Evolutionary conservation across 2,113 vertebrate genomes (phyloP), one percentile per base, ranked within the genome.

Genomic region (Semnornis frantzii): DNA sequence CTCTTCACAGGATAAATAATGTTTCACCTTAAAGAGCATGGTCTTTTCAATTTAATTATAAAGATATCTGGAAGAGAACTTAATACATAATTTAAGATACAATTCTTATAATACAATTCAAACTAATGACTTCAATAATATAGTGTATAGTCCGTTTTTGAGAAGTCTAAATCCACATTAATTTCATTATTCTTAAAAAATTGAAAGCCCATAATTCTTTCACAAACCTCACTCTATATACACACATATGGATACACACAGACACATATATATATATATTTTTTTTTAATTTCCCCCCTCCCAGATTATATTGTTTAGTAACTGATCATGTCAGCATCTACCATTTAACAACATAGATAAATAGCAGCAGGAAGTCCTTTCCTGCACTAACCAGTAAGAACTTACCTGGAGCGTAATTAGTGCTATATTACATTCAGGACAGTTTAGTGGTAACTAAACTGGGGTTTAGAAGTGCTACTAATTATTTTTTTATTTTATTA

Each of bases 401-500:
- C 20, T 46, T 52, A 81, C 65, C 57, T 69, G 44, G 19, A 84
- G 24, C 77, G 63, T 57, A 75, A 95, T 82, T 84, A 88, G 39
- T 37, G 74, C 34, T 27, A 16, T 62, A 52, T 44, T 63, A 82
- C 1, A 28, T 54, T 92, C 55, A 84, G 25, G 20, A 68, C n/a
- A 77, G 64, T 80, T 89, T 75, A 87, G 75, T 59, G 30, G 58
- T 23, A 89, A 81, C 72, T 71, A 52, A 52, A 24, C 23, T 20
- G 23, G 37, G 42, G 44, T 84, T 94, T 87, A 90, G 62, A 76
- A 89, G 62, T 76, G 74, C 66, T 57, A 15, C 59, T 90, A 91
- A 95, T 81, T 90, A 95, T 54, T 60, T 86, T 86, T 46, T 66
- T 91, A 21, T 70, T 96, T 93, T 86, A 77, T 79, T 90, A 96